Base-by-base conservation (phyloP, 2,113 vertebrate genomes). In the Paedocypris sp. region DNA sequence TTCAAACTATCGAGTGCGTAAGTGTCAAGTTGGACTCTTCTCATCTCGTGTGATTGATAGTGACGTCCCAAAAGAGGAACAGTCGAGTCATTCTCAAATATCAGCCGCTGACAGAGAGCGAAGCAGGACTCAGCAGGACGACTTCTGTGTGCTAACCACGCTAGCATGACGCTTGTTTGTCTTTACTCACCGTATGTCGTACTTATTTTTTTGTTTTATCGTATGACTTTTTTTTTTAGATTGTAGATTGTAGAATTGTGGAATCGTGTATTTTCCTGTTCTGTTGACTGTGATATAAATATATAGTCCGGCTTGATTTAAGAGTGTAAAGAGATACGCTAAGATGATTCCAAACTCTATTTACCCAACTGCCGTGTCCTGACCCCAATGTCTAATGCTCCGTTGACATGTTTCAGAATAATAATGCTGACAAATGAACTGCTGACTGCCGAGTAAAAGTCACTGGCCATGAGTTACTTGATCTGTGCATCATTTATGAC, bases 341-440 rank as follows among this genome's bases (percentile, higher is more conserved):
- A 39, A 23, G 43, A 60, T 67, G 63, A 68, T 66, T 47, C 25
- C 4, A 43, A 19, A 65, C 53, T 51, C 36, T 87, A 82, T 88
- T 88, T 85, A 84, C 80, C 73, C 83, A 87, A 84, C 85, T 87
- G 83, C 75, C 80, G 68, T 54, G 72, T 61, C 73, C 76, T 80
- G 83, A 83, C 80, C 76, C 77, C 62, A 65, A 75, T 80, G 83
- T 73, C 79, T 74, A 73, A 71, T 71, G 77, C 72, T n/a, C n/a
- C n/a, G n/a, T 73, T 53, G 67, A 81, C 78, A 82, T 81, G 80
- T 83, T 83, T 83, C 82, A 70, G n/a, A n/a, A n/a, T 74, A 75
- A 78, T 84, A 85, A 86, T 85, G 67, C 83, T 82, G 84, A 88
- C 80, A 85, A 82, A 87, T 85, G 80, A 80, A 77, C 75, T 75